A percentile compares a stretch with the other conserved stretches of the same genome.
Evolutionary conservation across 2,113 vertebrate genomes (phyloP).

Genomic region (Crotalus tigris): DNA sequence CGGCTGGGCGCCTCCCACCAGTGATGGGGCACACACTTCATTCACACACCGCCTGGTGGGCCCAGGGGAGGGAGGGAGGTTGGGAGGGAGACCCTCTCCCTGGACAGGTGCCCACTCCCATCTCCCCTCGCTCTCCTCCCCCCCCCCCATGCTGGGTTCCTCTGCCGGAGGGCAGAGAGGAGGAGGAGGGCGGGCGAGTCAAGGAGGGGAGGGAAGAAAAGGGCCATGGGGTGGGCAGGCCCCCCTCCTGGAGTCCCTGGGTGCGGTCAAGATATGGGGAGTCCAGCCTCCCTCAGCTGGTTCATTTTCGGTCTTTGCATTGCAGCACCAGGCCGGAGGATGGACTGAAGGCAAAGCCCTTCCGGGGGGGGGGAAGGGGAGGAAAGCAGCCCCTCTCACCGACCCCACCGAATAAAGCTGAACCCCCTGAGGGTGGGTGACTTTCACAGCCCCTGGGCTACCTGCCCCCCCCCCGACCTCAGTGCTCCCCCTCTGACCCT

Average conservation of each 20-base stretch:
- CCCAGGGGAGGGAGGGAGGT: neutral
- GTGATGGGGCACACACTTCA: conserved; percentile 55
- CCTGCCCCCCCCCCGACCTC: too few species aligned
- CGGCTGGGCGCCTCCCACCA: conserved; percentile 76
- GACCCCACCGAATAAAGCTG: too few species aligned
- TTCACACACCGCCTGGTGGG: conserved; percentile 34
- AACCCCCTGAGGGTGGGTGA: too few species aligned
- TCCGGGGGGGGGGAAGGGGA: neutral
- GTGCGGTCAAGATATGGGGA: too few species aligned
- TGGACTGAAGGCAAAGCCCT: neutral
- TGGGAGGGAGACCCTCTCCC: neutral
- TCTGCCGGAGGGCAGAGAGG: neutral
- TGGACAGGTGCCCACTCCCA: neutral
- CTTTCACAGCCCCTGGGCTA: too few species aligned
- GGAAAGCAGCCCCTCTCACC: neutral
- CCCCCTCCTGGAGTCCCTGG: neutral
- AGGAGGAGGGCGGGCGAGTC: neutral
- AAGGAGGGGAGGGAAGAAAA: conserved; percentile 50
- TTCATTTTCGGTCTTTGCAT: conserved; percentile 45
- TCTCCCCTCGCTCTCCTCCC: neutral
- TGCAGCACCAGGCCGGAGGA: fast-evolving
- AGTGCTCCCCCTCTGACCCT: too few species aligned
- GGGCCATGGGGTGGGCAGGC: neutral
- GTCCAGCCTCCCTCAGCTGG: neutral
- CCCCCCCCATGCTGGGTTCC: conserved; percentile 1